Conservation (phyloP, 2,888 invertebrate genomes). For the Ophioninae sp. region DNA sequence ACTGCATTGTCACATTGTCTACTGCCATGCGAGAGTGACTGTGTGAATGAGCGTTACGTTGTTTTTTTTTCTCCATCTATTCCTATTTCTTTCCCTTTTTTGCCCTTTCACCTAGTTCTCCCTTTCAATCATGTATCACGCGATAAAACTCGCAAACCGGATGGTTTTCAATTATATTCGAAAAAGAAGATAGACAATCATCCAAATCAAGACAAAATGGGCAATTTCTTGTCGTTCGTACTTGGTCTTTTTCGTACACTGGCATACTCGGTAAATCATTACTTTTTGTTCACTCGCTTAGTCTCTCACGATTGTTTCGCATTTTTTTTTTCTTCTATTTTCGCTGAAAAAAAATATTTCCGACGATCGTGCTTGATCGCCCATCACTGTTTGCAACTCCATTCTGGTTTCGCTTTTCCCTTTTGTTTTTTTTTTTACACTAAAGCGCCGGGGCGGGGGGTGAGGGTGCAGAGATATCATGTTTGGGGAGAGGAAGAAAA, state of each 20-base stretch:
- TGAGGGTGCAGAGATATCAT: neutral
- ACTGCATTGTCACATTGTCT: conserved; percentile 81
- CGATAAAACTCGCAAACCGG: conserved; percentile 20
- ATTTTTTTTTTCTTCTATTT: conserved; percentile 29
- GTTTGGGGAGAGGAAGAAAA: neutral
- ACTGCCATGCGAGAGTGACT: conserved; percentile 79
- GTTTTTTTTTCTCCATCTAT: conserved; percentile 8
- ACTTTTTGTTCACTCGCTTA: no score
- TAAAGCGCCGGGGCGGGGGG: neutral
- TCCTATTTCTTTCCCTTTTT: conserved; percentile 15
- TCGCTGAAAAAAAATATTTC: conserved; percentile 6
- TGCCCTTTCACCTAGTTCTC: conserved; percentile 24
- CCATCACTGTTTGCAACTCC: conserved; percentile 45
- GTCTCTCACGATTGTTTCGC: conserved; percentile 30
- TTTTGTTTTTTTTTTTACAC: neutral
- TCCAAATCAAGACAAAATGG: neutral
- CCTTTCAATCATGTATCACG: neutral
- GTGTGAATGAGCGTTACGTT: conserved; percentile 62
- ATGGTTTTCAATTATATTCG: neutral
- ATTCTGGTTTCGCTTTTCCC: neutral
- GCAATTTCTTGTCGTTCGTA: conserved; percentile 20
- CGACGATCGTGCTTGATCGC: conserved; percentile 53
- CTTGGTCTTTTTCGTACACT: no score
- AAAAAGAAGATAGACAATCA: neutral
- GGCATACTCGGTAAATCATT: no score